These are phyloP conservation scores for Troglohyphantes excavatus DNA, from an alignment of 2,888 invertebrate genomes.

Conservation along the genomic window DNA sequence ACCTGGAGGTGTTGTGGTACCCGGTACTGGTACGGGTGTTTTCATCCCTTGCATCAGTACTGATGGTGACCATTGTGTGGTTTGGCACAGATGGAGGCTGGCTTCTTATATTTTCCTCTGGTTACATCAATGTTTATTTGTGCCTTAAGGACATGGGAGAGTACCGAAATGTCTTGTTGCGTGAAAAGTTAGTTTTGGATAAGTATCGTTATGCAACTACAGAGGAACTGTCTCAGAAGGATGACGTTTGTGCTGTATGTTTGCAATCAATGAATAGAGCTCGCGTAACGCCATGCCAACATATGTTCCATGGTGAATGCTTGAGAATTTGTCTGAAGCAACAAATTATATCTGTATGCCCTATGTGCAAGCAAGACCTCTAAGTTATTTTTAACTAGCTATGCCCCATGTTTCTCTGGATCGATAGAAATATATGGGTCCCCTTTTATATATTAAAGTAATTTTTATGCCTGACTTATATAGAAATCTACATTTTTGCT, in stretches of 20 bases:
- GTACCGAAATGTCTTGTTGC: constrained; percentile 84
- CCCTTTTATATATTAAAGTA: too few species aligned
- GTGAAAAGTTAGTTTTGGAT: constrained; percentile 86
- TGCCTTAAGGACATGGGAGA: constrained; percentile 77
- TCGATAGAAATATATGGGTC: too few species aligned
- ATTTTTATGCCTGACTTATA: too few species aligned
- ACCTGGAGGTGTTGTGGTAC: constrained; percentile 88
- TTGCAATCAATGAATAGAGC: constrained; percentile 88
- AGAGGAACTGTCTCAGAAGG: constrained; percentile 87
- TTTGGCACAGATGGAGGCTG: constrained; percentile 78
- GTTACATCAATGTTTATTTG: constrained; percentile 79
- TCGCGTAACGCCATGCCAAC: constrained; percentile 90
- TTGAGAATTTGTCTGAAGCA: constrained; percentile 88
- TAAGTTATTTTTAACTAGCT: too few species aligned
- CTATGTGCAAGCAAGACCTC: constrained; percentile 86
- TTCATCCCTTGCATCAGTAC: constrained; percentile 76
- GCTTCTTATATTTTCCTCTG: constrained; percentile 76
- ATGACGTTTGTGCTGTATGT: constrained; percentile 91
- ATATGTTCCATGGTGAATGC: constrained; percentile 91
- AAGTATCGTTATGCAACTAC: constrained; percentile 85
- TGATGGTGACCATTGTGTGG: constrained; percentile 79
- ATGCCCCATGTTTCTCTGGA: too few species aligned
- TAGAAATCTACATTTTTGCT: too few species aligned
- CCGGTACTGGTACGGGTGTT: constrained; percentile 85
- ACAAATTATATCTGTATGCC: constrained; percentile 84